Base-by-base conservation (phyloP, 2,888 invertebrate genomes). In the Formica aserva region DNA sequence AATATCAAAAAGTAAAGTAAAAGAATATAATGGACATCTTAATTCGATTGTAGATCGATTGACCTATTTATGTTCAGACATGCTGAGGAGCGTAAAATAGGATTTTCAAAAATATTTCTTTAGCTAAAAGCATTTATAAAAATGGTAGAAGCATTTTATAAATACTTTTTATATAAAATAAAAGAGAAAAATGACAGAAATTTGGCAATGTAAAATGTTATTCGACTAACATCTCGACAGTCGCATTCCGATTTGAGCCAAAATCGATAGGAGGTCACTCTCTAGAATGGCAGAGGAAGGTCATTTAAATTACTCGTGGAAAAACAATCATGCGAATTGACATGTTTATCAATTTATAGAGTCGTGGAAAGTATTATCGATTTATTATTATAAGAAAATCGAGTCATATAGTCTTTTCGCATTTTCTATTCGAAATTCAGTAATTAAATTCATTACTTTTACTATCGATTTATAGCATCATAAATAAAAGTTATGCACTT, bases 241-340 rank as follows among this genome's bases (percentile, higher is more conserved):
- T 66, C 82, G 74, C 74, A 75, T 77, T 82, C 62, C 75, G 83
- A 88, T 89, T 86, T 85, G 69, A 78, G 87, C 72, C 84, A 88
- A 87, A 90, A 91, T 90, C 90, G 85, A 90, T 91, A 76, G 85
- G 77, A 81, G 48, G 60, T 65, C 69, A 66, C 67, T 83, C 57
- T 83, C 57, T 71, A 66, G 69, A 71, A 77, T 60, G 74, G 85
- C 77, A 63, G 78, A 15, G 75, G 69, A 85, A 85, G 82, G 81
- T 85, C 83, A 77, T 52, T 72, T 52, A 66, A 87, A 71, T 38
- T 52, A 60, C 71, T 81, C 55, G 57, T 29, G 71, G 38, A 60
- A 82, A 72, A 38, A 41, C 65, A 45, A 15, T 82, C 48, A 48
- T 60, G 38, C n/a, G 22, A 83, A 62, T 29, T 83, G 78, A 69